Base-by-base conservation (phyloP, 2,113 vertebrate species). In the Neotragus pygmaeus region DNA sequence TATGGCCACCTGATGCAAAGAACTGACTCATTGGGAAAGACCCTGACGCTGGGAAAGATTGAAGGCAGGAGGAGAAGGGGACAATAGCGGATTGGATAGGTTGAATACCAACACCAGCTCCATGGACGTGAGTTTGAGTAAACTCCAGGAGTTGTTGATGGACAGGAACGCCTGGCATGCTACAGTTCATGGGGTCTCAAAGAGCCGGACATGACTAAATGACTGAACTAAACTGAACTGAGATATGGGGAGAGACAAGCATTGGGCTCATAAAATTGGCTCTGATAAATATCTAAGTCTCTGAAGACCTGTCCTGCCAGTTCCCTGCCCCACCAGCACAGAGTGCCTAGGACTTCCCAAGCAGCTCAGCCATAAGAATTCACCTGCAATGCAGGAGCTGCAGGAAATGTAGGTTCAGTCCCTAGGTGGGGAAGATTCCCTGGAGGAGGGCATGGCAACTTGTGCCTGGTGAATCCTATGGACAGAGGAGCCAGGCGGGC, bases 341-440 rank as follows among this genome's bases (percentile, higher is more conserved):
- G 36, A 39, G 1, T 73, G 66, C 66, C 66, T 39, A 39, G 66
- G 66, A 70, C n/a, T 70, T 39, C 66, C n/a, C n/a, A 23, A 70
- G 19, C 19, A 70, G n/a, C 19, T 39, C 66, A 70, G n/a, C n/a
- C 66, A 23, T 70, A 70, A 70, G 66, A 70, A 36, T 70, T 19
- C 19, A 2, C 66, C 8, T 70, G 66, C 19, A 39, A 12, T 70
- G 5, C 19, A 70, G 66, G n/a, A 70, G n/a, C n/a, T 39, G n/a
- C n/a, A 70, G n/a, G 19, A 70, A 21, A 70, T 70, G 66, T 0
- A 0, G 10, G 66, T 39, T 70, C 66, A 70, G 0, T 70, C n/a
- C 10, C n/a, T 39, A 36, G 66, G 19, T 23, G 66, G n/a, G 66
- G 19, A 70, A 70, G n/a, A 70, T 70, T 70, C 10, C 19, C 17